Conservation (phyloP, 2,888 invertebrate genomes). For the Spicauda simplicius region DNA sequence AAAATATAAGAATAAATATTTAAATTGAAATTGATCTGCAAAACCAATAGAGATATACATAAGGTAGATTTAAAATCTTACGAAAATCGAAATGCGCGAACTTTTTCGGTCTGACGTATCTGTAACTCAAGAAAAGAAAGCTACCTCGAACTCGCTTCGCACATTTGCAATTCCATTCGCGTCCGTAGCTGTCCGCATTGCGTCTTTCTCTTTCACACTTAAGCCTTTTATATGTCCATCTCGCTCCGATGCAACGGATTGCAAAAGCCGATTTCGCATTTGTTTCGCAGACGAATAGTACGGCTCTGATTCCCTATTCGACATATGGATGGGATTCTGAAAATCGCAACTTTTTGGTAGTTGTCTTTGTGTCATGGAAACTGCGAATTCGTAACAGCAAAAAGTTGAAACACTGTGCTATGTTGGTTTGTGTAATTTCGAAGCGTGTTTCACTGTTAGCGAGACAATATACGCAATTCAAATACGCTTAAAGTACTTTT, state of each 20-base stretch:
- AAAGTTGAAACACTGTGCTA: constrained; percentile 12
- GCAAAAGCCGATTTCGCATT: constrained; percentile 74
- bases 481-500: too few relatives aligned
- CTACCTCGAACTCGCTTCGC: constrained; percentile 45
- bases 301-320: constrained; percentile 66
- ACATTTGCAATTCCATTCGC: constrained; percentile 75
- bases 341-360: constrained; percentile 35
- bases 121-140: constrained; percentile 44
- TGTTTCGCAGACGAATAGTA: constrained; percentile 65
- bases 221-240: constrained; percentile 40
- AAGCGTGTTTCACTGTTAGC: background rate
- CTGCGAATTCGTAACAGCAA: constrained; percentile 29
- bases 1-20: too few relatives aligned
- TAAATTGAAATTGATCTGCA: too few relatives aligned
- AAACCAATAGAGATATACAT: background rate
- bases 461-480: background rate
- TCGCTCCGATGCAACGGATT: constrained; percentile 63
- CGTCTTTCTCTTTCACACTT: constrained; percentile 55
- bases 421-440: constrained; percentile 1
- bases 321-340: constrained; percentile 49
- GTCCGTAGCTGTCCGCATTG: constrained; percentile 74
- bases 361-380: constrained; percentile 21
- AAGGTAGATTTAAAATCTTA: constrained; percentile 23
- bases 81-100: constrained; percentile 21
- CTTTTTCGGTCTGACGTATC: constrained; percentile 41